These are phyloP conservation scores for Ephialtes manifestator DNA, from an alignment of 2,888 invertebrate genomes.

Conservation along the genomic window DNA sequence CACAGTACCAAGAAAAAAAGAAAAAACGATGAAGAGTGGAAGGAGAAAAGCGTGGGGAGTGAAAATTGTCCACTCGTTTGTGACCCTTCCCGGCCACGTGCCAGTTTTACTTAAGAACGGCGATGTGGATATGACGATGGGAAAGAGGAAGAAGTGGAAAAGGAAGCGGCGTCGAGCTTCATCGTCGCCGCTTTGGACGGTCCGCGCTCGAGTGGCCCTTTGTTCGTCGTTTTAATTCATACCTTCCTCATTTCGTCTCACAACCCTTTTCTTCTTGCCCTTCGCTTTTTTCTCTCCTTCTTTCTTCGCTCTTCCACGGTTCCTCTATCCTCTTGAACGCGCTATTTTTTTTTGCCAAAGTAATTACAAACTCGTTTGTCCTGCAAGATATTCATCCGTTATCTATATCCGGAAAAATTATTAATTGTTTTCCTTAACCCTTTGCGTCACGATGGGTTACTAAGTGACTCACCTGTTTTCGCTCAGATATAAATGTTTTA, in stretches of 20 bases:
- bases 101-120: slow-evolving; percentile 47
- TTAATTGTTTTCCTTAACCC: slow-evolving; percentile 33
- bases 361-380: slow-evolving; percentile 56
- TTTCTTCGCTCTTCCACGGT: not conserved
- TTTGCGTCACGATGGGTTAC: no score
- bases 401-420: slow-evolving; percentile 5
- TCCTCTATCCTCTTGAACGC: not conserved
- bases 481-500: no score
- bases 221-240: slow-evolving; percentile 60
- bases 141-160: slow-evolving; percentile 21
- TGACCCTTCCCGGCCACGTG: slow-evolving; percentile 48
- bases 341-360: slow-evolving; percentile 45
- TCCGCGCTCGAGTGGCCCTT: slow-evolving; percentile 39
- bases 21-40: slow-evolving; percentile 16
- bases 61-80: slow-evolving; percentile 55
- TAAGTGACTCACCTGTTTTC: no score
- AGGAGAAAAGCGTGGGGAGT: slow-evolving; percentile 24
- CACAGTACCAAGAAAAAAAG: slow-evolving; percentile 1
- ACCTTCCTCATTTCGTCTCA: slow-evolving; percentile 29
- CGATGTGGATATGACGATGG: slow-evolving; percentile 26
- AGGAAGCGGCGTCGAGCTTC: slow-evolving; percentile 22
- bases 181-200: slow-evolving; percentile 34
- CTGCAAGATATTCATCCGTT: slow-evolving; percentile 10
- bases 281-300: not conserved
- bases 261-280: slow-evolving; percentile 4